Conservation (phyloP, 2,888 invertebrate species). For the Anodontia alba region DNA sequence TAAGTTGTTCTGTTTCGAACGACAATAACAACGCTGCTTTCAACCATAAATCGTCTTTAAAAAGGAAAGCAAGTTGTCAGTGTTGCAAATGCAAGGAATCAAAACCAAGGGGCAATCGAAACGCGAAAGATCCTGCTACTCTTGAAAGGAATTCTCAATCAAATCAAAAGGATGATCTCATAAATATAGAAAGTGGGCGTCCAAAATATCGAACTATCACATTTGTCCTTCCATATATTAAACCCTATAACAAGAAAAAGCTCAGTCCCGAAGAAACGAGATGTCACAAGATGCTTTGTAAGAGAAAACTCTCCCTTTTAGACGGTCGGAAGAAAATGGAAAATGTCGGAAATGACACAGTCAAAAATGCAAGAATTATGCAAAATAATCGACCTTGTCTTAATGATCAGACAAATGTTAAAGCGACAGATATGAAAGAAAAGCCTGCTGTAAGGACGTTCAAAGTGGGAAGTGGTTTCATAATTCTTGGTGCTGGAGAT, state of each 20-base stretch:
- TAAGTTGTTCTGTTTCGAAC: no score
- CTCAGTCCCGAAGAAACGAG: neutral
- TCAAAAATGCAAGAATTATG: neutral
- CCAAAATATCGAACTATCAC: neutral
- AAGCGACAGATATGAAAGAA: neutral
- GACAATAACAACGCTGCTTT: no score
- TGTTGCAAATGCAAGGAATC: no score
- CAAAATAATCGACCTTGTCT: neutral
- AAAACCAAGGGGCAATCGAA: no score
- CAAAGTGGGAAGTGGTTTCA: constrained; percentile 40
- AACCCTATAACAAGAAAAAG: neutral
- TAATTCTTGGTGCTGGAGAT: constrained; percentile 47
- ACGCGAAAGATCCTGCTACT: no score
- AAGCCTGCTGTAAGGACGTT: constrained; percentile 7
- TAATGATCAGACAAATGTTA: neutral
- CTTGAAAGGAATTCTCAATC: no score
- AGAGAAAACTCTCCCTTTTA: neutral
- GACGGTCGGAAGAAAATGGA: neutral
- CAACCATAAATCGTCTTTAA: no score
- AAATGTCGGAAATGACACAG: neutral
- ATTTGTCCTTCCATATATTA: neutral
- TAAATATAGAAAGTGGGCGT: no score
- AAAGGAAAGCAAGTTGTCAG: no score
- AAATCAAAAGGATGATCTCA: no score
- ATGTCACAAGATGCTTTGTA: neutral